Percentiles rank a stretch among this genome's conserved stretches.
Conservation (phyloP, 2,113 vertebrate genomes). For the Oostethus manadensis region DNA sequence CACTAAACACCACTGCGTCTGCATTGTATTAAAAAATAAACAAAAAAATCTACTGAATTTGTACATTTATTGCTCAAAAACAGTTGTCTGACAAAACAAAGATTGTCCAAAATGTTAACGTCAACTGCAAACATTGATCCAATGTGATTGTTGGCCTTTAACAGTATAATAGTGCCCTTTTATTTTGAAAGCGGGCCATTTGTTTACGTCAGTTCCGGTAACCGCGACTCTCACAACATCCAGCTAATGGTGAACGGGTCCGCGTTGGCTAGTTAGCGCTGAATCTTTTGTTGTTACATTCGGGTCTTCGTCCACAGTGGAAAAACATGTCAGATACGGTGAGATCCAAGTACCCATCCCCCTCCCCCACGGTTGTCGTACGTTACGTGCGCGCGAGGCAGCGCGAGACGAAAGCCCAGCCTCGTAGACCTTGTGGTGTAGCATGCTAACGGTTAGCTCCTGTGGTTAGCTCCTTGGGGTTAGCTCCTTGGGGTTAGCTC, state of each 20-base stretch:
- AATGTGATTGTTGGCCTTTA: no score
- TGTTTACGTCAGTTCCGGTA: conserved; percentile 21
- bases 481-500: no score
- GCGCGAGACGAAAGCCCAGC: fast-evolving
- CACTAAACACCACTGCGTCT: no score
- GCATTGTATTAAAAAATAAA: no score
- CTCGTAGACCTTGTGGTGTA: conserved; percentile 14
- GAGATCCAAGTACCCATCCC: conserved; percentile 8
- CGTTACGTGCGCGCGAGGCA: fast-evolving
- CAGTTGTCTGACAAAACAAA: no score
- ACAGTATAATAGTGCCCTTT: background rate
- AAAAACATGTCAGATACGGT: conserved; percentile 77
- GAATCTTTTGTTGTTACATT: conserved; percentile 18
- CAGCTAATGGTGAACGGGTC: background rate
- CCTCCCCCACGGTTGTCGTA: fast-evolving
- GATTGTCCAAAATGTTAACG: no score
- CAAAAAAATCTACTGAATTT: no score
- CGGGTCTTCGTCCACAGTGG: background rate
- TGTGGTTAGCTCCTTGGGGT: no score
- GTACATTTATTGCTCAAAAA: no score
- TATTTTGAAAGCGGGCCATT: conserved; percentile 16
- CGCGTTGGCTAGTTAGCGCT: conserved; percentile 18
- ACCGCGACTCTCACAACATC: conserved; percentile 46
- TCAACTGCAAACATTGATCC: no score
- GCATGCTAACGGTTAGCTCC: conserved; percentile 47